Evolutionary conservation across 2,113 vertebrate species (phyloP).

Genomic region (Phycodurus eques): DNA sequence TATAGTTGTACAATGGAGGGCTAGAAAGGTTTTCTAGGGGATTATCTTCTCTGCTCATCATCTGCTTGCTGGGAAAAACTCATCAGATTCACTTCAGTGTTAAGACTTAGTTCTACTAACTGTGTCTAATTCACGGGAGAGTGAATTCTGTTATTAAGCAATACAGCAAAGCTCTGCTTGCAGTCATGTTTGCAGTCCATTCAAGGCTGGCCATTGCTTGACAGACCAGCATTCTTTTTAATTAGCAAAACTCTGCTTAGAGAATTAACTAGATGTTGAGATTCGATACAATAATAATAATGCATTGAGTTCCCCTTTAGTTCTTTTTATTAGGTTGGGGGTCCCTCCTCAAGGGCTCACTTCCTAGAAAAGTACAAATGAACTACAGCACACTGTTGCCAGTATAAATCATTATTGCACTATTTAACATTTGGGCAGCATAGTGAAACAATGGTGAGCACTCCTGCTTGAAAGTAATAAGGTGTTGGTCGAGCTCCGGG

Average conservation of each 20-base stretch:
- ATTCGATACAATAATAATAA: slow-evolving; percentile 31
- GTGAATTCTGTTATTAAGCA: slow-evolving; percentile 70
- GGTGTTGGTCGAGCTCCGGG: too few relatives aligned
- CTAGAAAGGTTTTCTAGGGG: slow-evolving; percentile 46
- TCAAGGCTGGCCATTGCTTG: slow-evolving; percentile 57
- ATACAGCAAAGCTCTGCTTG: slow-evolving; percentile 58
- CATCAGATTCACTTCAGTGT: slow-evolving; percentile 73
- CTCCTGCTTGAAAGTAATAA: not conserved
- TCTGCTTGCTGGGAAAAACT: slow-evolving; percentile 61
- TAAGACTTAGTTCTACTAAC: slow-evolving; percentile 70
- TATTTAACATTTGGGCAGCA: not conserved
- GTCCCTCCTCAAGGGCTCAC: not conserved
- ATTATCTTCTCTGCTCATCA: slow-evolving; percentile 65
- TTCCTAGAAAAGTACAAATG: not conserved
- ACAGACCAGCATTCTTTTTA: slow-evolving; percentile 55
- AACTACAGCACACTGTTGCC: not conserved
- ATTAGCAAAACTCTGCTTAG: slow-evolving; percentile 63
- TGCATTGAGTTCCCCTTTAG: not conserved
- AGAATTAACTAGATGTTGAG: slow-evolving; percentile 53
- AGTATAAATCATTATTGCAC: not conserved
- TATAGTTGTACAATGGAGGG: slow-evolving; percentile 39
- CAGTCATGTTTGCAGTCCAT: slow-evolving; percentile 54
- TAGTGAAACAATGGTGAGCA: not conserved
- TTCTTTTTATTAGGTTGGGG: not conserved
- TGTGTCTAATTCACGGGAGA: slow-evolving; percentile 65